phyloP scores from a whole-genome alignment of 2,888 invertebrate genomes.

The Hypolimnas misippus region DNA sequence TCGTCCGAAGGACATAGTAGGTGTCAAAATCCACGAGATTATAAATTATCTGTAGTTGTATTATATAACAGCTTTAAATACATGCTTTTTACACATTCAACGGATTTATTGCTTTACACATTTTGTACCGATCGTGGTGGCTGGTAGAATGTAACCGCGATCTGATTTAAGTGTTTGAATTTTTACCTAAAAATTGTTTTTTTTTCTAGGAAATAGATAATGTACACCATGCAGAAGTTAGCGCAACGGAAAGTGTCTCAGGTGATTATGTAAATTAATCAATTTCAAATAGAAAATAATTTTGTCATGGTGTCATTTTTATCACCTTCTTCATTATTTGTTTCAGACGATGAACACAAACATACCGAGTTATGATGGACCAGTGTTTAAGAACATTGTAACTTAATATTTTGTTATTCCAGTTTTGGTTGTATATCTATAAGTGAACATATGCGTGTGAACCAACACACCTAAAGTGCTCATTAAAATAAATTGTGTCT shows the following conservation, averaged over 20 bases:
- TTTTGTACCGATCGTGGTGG: no score
- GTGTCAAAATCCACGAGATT: no score
- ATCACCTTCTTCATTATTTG: conserved; percentile 38
- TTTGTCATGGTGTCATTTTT: neutral
- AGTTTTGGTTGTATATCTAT: conserved; percentile 43
- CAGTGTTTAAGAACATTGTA: conserved; percentile 47
- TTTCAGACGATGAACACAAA: conserved; percentile 62
- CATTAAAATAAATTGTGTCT: conserved; percentile 13
- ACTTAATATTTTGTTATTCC: conserved; percentile 48
- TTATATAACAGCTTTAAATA: no score
- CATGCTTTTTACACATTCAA: no score
- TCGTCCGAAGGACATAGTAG: no score
- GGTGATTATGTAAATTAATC: conserved; percentile 45
- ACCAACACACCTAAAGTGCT: conserved; percentile 15
- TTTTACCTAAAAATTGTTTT: conserved; percentile 8
- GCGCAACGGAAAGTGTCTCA: conserved; percentile 44
- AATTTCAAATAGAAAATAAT: no score
- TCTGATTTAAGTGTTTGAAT: no score
- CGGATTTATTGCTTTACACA: no score
- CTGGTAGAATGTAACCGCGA: no score
- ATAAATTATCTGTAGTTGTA: no score
- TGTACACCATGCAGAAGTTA: conserved; percentile 29
- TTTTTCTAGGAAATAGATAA: conserved; percentile 64
- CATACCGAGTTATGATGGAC: conserved; percentile 78
- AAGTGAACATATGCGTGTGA: conserved; percentile 20